Conservation (phyloP, 2,888 invertebrate genomes). For the Phyto melanocephala region DNA sequence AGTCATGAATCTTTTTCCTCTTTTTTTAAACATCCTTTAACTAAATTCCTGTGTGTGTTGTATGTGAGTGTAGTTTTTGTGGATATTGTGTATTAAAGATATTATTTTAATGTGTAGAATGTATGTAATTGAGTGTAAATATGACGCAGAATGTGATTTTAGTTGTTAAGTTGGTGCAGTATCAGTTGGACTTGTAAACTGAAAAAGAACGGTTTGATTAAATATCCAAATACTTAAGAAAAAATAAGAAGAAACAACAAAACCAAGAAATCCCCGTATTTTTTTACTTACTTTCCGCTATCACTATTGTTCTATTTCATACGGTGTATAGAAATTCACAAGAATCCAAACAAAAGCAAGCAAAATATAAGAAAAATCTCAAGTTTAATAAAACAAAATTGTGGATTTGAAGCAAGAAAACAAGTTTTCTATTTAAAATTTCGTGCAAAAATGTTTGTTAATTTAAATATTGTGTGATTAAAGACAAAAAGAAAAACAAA, state of each 20-base stretch:
- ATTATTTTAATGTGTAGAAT: slow-evolving; percentile 48
- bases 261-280: slow-evolving; percentile 44
- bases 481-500: not conserved
- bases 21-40: slow-evolving; percentile 21
- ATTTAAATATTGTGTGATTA: slow-evolving; percentile 17
- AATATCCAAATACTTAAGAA: not conserved
- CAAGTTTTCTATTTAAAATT: not conserved
- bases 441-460: slow-evolving; percentile 39
- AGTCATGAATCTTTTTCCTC: not conserved
- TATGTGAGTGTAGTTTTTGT: slow-evolving; percentile 18
- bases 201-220: slow-evolving; percentile 60
- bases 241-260: slow-evolving; percentile 1
- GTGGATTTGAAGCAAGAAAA: not conserved
- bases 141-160: slow-evolving; percentile 63
- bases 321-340: slow-evolving; percentile 24
- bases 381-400: not conserved
- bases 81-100: slow-evolving; percentile 28
- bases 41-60: not conserved
- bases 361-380: slow-evolving; percentile 1
- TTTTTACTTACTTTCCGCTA: slow-evolving; percentile 38
- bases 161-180: slow-evolving; percentile 65
- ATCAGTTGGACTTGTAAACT: slow-evolving; percentile 64
- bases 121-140: slow-evolving; percentile 63
- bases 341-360: not conserved
- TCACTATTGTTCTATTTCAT: slow-evolving; percentile 40